These are phyloP conservation scores for Machimus atricapillus DNA, from an alignment of 2,888 invertebrate genomes.

Conservation along the genomic window DNA sequence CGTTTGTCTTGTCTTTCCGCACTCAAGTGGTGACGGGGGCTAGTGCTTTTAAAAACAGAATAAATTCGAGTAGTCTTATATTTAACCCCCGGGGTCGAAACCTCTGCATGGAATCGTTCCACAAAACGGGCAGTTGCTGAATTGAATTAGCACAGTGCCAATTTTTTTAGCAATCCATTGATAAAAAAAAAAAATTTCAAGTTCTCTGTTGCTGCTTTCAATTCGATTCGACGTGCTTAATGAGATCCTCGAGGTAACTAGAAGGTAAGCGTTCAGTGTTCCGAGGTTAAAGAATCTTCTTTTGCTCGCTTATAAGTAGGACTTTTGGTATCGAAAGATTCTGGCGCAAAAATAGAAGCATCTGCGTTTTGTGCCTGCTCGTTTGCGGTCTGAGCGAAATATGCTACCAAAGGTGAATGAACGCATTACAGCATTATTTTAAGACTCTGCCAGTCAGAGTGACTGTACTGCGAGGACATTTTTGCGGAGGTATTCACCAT, in stretches of 20 bases:
- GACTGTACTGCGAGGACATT: background rate
- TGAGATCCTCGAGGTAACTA: background rate
- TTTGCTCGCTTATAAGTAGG: background rate
- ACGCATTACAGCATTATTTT: background rate
- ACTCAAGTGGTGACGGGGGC: background rate
- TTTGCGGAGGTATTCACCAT: background rate
- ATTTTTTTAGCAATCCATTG: background rate
- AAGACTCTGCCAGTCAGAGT: background rate
- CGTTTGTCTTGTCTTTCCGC: background rate
- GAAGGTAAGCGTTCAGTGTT: background rate
- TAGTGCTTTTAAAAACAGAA: background rate
- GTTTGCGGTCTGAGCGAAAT: background rate
- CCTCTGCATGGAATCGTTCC: background rate
- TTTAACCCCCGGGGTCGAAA: background rate
- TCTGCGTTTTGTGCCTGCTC: background rate
- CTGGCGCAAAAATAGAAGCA: background rate
- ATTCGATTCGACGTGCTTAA: background rate
- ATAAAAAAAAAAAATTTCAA: background rate
- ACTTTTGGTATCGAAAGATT: background rate
- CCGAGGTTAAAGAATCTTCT: background rate
- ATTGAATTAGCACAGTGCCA: background rate
- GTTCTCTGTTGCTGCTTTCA: background rate
- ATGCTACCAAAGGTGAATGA: background rate
- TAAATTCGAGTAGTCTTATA: background rate
- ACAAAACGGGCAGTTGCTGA: background rate